These are phyloP conservation scores for Cordilura impudica DNA, from an alignment of 2,888 invertebrate genomes.

Conservation along the genomic window DNA sequence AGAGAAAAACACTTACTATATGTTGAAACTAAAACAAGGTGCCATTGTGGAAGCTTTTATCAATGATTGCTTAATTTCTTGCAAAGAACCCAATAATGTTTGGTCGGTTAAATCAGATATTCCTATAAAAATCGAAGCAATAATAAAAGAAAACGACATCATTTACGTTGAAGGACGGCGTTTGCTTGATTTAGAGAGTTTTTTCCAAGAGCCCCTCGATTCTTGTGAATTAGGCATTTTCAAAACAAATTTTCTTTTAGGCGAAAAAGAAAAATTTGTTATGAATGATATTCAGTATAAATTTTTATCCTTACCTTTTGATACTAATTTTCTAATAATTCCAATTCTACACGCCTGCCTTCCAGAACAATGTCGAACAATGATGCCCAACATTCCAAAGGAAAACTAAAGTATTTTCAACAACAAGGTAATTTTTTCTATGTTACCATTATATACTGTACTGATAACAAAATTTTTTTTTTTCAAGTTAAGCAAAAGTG, in stretches of 20 bases:
- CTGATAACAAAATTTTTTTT: constrained; percentile 6
- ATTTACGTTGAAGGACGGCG: background rate
- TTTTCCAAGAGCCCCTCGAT: constrained; percentile 12
- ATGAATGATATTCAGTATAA: constrained; percentile 23
- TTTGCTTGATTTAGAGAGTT: constrained; percentile 2
- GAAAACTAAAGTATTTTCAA: constrained; percentile 29
- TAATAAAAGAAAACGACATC: background rate
- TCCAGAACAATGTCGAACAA: constrained; percentile 21
- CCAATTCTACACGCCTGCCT: constrained; percentile 36
- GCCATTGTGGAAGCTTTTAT: background rate
- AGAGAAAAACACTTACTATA: too few relatives aligned
- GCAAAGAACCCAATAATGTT: too few relatives aligned
- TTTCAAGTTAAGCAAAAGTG: constrained; percentile 28
- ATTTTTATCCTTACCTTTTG: constrained; percentile 25
- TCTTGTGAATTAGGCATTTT: constrained; percentile 22
- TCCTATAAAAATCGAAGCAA: background rate
- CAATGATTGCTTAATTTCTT: constrained; percentile 10
- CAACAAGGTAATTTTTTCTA: constrained; percentile 23
- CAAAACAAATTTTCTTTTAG: constrained; percentile 14
- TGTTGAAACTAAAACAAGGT: background rate
- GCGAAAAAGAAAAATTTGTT: constrained; percentile 30
- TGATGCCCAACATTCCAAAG: constrained; percentile 3
- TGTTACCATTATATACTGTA: background rate
- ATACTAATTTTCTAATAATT: constrained; percentile 27
- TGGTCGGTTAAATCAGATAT: too few relatives aligned